phyloP scores from a whole-genome alignment of 2,113 vertebrate species.

The Albula goreensis region DNA sequence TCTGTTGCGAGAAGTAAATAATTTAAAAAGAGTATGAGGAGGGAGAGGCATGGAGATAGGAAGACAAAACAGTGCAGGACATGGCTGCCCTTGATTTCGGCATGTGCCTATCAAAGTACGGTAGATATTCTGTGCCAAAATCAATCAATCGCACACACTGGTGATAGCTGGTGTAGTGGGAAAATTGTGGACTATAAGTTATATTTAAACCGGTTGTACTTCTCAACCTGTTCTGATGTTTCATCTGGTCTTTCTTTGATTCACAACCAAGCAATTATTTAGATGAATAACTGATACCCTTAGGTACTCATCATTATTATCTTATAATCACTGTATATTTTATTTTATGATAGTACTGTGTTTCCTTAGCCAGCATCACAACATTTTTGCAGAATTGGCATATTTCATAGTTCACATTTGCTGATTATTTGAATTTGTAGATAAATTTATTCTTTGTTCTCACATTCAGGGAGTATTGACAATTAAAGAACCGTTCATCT shows the following conservation, averaged over 20 bases:
- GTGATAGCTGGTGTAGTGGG: too few relatives aligned
- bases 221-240: too few relatives aligned
- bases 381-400: neutral
- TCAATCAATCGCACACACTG: too few relatives aligned
- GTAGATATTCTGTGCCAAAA: neutral
- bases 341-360: neutral
- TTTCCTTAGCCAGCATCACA: neutral
- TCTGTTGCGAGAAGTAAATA: neutral
- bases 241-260: too few relatives aligned
- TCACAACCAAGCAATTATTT: too few relatives aligned
- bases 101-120: neutral
- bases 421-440: neutral
- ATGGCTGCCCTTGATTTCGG: neutral
- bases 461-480: neutral
- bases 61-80: neutral
- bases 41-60: neutral
- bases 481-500: neutral
- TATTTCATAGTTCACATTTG: neutral
- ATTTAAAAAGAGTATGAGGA: neutral
- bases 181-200: too few relatives aligned
- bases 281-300: too few relatives aligned
- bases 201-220: too few relatives aligned
- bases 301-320: too few relatives aligned
- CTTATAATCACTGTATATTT: too few relatives aligned
- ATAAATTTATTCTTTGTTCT: neutral